Evolutionary conservation across 1,140 invertebrate genomes (phyloP), one percentile per base, ranked within the genome.

Genomic region (Drosophila pandora): DNA sequence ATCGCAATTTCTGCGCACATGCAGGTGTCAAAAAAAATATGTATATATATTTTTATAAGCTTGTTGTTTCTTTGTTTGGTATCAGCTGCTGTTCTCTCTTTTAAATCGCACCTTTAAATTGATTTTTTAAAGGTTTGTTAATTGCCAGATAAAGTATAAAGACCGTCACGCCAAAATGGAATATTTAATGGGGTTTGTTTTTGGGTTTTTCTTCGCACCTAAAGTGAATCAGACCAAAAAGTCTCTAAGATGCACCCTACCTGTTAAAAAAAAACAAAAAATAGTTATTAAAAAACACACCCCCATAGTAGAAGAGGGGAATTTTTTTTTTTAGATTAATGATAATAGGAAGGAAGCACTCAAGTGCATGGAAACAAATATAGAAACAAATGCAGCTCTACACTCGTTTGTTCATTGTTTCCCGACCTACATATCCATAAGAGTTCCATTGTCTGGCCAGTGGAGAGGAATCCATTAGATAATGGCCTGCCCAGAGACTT

Each of bases 121-220:
- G n/a, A 43, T 21, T 21, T 43, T 43, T 17, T 21, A 21, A 13
- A 47, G 43, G 43, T 22, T 47, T 17, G 41, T 50, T 62, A 62
- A 65, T 61, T 41, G 34, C 28, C n/a, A 28, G 45, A 61, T 62
- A 65, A 34, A 21, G 17, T 17, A 17, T 17, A 9, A 39, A 23
- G 23, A 10, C 17, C 61, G 34, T 61, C 47, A 67, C 34, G 45
- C 47, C 58, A 67, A 63, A 50, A 21, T 43, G 34, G 59, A 67
- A 63, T 67, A 32, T 50, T 63, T 63, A 63, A 67, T 67, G 63
- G 63, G 4, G 28, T 62, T 47, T 43, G n/a, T 4, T 47, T 21
- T 47, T 65, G 4, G 28, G 50, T 47, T 43, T n/a, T 4, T 47
- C 8, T 47, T 65, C 45, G 62, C 62, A 65, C 63, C 63, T 62